Evolutionary conservation across 2,797 vertebrate genomes (phyloP), one percentile per base, ranked within the genome.

Genomic region (Hirundo rustica): DNA sequence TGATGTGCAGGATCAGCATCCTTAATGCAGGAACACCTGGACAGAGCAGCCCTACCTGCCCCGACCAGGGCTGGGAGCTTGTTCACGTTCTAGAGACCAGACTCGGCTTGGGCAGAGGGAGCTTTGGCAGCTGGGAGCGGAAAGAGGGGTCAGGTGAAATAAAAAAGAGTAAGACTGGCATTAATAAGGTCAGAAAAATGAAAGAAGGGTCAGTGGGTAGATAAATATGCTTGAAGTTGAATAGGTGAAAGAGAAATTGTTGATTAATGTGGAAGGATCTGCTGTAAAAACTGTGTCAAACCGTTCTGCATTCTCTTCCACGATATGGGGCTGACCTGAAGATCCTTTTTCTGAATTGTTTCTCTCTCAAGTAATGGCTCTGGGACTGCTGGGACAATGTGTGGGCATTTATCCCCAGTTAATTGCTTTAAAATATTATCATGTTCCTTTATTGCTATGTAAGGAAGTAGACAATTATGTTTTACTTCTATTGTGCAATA

Each of bases 391-490:
- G 44, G 88, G 76, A 53, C 74, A n/a, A 11, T n/a, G 61, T 50
- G 42, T 67, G 23, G 82, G 44, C 74, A 64, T 84, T 91, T 85
- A 64, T 94, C 36, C 38, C 55, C 55, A 78, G 53, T 76, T 91
- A 93, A 88, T 89, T 94, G 60, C 89, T 83, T 92, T 88, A 67
- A 94, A 92, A 73, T 91, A 89, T 70, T 85, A 45, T 5, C 30
- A 7, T 79, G 53, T 66, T 91, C 36, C 19, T n/a, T 51, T 76
- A 40, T 57, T 94, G 57, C 72, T 87, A 45, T 61, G 57, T 89
- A 80, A 83, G 61, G 88, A 92, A 94, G 45, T 34, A 92, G 81
- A 94, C 94, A 92, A 94, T 89, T 73, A 5, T 70, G 60, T 91
- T 94, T 93, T 79, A 34, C 40, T 91, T 95, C 60, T 71, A 93